A percentile compares a stretch with the other conserved stretches of the same genome.
phyloP scores from a whole-genome alignment of 2,888 invertebrate species.

The Callyntrura guangdongensis region DNA sequence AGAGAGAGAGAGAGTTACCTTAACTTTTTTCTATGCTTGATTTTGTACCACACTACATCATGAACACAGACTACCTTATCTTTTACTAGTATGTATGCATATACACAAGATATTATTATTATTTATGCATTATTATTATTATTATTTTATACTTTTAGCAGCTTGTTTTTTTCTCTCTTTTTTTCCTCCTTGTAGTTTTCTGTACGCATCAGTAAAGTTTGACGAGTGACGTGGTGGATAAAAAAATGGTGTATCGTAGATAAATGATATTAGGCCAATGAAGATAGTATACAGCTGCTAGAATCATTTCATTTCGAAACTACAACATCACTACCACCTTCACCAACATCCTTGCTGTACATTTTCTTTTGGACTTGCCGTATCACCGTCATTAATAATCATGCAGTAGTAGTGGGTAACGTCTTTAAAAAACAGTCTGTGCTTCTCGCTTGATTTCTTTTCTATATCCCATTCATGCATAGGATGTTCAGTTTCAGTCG shows the following conservation, averaged over 20 bases:
- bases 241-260: conserved; percentile 38
- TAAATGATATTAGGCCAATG: conserved; percentile 44
- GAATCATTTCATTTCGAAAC: conserved; percentile 57
- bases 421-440: too few species aligned
- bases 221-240: conserved; percentile 74
- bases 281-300: conserved; percentile 58
- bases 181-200: neutral
- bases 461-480: too few species aligned
- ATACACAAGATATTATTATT: neutral
- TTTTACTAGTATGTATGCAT: neutral
- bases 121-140: conserved; percentile 44
- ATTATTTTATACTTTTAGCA: neutral
- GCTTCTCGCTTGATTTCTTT: too few species aligned
- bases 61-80: neutral
- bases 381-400: conserved; percentile 51
- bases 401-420: neutral
- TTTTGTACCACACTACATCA: neutral
- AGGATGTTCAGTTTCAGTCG: too few species aligned
- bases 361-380: conserved; percentile 35
- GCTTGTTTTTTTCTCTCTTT: neutral
- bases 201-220: conserved; percentile 62
- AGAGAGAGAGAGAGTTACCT: conserved; percentile 41
- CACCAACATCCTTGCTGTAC: conserved; percentile 25
- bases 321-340: neutral
- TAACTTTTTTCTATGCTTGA: conserved; percentile 54